Evolutionary conservation across 2,113 vertebrate species (phyloP), one percentile per base, ranked within the genome.

Genomic region (Fregata magnificens): DNA sequence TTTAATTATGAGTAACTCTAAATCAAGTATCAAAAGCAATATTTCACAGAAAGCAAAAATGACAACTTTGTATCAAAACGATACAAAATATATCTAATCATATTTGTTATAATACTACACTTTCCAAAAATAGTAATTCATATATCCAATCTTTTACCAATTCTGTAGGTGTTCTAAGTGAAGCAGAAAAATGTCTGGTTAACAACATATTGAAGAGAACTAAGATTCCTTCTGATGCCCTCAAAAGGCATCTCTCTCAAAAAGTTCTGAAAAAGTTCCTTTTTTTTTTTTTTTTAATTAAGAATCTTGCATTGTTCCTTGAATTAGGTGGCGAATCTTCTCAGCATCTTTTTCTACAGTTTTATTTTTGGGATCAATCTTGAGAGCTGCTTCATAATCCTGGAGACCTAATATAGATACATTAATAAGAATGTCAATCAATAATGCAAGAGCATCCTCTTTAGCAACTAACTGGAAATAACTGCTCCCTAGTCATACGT

Each of bases 361-460:
- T 93, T 96, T 79, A 84, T 99, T 98, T 77, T 97, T 74, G 79
- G 99, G 99, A 71, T 99, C 96, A 34, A 99, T 99, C 97, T 98
- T 99, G 38, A 99, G 98, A 86, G 99, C 99, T 79, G 99, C 99
- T 91, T 99, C 98, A 88, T 99, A 99, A 95, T 99, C 99, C 86
- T 99, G 99, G 40, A 99, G 98, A 58, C 99, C 99, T 99, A 86
- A 82, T 36, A 77, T 20, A 88, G 92, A 97, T 8, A 88, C 17
- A 89, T 72, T 58, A 96, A 71, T 29, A 59, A 91, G 22, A 90
- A 90, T 38, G 55, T 95, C 58, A 89, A 44, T 82, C 50, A 70
- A 52, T 44, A 55, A 91, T 36, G n/a, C 24, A 91, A 94, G 36
- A 86, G 38, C 82, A 95, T 72, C 61, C 13, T 94, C 66, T 79